phyloP scores from a whole-genome alignment of 2,797 vertebrate species.

The Phyllotis vaccarum region DNA sequence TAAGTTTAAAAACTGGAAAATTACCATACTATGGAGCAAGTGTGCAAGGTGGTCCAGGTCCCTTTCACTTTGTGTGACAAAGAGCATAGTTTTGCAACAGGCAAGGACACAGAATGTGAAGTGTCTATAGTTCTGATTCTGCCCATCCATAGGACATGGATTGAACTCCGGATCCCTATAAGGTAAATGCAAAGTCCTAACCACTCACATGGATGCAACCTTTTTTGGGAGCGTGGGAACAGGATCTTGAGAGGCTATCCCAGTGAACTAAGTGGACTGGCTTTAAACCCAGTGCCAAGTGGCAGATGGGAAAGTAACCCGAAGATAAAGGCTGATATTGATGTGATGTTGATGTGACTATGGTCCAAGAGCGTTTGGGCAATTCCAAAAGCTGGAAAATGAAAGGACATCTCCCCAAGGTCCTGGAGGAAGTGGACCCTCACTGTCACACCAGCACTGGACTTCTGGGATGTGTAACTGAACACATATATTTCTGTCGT shows the following conservation, averaged over 20 bases:
- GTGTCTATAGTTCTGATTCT: neutral
- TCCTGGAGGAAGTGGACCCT: neutral
- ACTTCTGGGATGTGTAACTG: neutral
- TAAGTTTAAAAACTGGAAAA: neutral
- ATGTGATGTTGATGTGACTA: neutral
- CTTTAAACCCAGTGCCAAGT: neutral
- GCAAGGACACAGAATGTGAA: neutral
- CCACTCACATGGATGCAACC: too few relatives aligned
- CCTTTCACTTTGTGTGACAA: neutral
- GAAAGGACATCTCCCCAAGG: neutral
- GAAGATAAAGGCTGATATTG: neutral
- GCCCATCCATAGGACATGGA: too few relatives aligned
- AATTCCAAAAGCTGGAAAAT: neutral
- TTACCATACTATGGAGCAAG: neutral
- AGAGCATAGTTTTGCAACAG: neutral
- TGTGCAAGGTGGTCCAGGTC: neutral
- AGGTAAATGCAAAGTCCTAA: neutral
- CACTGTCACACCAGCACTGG: neutral
- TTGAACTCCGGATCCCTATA: neutral
- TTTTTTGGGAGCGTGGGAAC: neutral
- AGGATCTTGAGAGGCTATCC: neutral
- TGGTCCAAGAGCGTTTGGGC: neutral
- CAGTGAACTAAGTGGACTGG: neutral
- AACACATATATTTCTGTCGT: neutral
- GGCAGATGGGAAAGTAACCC: neutral